Evolutionary conservation across 1,140 invertebrate species (phyloP), one percentile per base, ranked within the genome.

Genomic region (Eurosta solidaginis): DNA sequence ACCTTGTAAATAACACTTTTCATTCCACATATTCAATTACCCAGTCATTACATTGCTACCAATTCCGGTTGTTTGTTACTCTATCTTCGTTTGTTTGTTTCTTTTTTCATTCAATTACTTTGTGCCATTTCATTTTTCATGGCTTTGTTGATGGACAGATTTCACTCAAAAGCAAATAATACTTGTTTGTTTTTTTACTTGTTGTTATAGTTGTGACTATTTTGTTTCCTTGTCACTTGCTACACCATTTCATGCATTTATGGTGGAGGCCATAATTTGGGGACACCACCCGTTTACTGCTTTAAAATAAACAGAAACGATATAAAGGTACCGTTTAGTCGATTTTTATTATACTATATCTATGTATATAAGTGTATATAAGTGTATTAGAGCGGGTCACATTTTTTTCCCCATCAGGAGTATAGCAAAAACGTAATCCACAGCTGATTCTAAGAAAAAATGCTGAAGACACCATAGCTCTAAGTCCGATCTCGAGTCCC

Each of bases 81-180:
- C n/a, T n/a, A n/a, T n/a, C n/a, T n/a, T n/a, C n/a, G n/a, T n/a
- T 47, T 14, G 12, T 14, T 47, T 47, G 45, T 3, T 47, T 47
- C n/a, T 47, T 4, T 47, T 47, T 47, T 47, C 45, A 9, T 12
- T 17, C n/a, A 20, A 40, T 68, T 68, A 29, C n/a, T 20, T n/a
- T 20, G 59, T 25, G 50, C n/a, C 59, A 68, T n/a, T 20, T 36
- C 17, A 42, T 42, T 68, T n/a, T 68, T 68, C 59, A 42, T 68
- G 59, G 36, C 36, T n/a, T 22, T 42, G 59, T 22, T 68, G 59
- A 68, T 68, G 59, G 59, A 68, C 59, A 68, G 59, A 68, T 68
- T 68, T 68, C 59, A 68, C 59, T 68, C 59, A 68, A 68, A 68
- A 68, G 22, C 59, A 29, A 68, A 68, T 68, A 68, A n/a, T n/a